A percentile compares a stretch with the other conserved stretches of the same genome.
Evolutionary conservation across 2,797 vertebrate species (phyloP).

Genomic region (Spinibarbus caldwelli): DNA sequence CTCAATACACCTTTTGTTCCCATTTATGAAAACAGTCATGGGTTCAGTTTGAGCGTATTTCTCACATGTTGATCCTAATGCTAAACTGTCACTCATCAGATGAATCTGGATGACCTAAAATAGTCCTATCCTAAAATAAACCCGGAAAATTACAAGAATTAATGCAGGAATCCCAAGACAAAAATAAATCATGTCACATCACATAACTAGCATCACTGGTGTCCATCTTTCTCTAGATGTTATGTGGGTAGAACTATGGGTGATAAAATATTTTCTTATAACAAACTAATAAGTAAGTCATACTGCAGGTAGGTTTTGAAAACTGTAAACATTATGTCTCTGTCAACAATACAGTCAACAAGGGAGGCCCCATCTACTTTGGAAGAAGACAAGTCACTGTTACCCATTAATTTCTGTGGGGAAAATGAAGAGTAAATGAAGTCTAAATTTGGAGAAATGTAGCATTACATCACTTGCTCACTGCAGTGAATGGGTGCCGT

Average conservation of each 20-base stretch:
- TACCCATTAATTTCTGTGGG: background rate
- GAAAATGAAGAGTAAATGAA: background rate
- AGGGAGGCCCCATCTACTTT: background rate
- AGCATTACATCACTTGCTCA: background rate
- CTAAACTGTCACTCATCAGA: slow-evolving; percentile 14
- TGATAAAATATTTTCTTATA: background rate
- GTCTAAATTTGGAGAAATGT: background rate
- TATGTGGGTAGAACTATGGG: background rate
- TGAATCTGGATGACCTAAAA: slow-evolving; percentile 7
- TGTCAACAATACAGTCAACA: background rate
- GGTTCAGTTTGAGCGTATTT: slow-evolving; percentile 17
- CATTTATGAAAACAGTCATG: slow-evolving; percentile 46
- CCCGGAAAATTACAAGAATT: background rate
- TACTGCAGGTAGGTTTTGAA: background rate
- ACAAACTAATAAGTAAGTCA: background rate
- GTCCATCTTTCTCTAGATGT: background rate
- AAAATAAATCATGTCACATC: background rate
- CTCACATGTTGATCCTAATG: slow-evolving; percentile 30
- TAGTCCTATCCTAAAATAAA: background rate
- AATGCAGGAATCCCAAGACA: background rate
- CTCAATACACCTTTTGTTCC: slow-evolving; percentile 43
- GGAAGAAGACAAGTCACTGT: background rate
- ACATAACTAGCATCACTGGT: background rate
- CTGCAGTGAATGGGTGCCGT: background rate
- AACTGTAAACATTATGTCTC: background rate